A percentile compares a stretch with the other conserved stretches of the same genome.
Conservation (phyloP, 2,888 invertebrate species). For the Agriotes lineatus region DNA sequence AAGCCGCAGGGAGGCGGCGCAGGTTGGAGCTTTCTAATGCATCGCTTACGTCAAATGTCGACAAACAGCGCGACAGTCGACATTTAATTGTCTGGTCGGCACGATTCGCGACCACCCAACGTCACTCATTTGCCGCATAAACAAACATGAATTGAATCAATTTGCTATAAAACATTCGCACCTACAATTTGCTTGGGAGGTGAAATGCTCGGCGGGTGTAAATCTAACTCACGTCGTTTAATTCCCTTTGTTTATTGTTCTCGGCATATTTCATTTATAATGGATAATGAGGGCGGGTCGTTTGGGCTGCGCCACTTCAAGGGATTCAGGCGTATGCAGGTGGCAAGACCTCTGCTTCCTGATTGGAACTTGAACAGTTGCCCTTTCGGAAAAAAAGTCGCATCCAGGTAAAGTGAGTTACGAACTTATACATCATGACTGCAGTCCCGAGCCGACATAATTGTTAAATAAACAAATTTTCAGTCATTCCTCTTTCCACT, state of each 20-base stretch:
- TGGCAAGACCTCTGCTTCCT: no score
- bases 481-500: background rate
- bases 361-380: no score
- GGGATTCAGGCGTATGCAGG: background rate
- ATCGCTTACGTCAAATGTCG: constrained; percentile 24
- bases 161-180: constrained; percentile 21
- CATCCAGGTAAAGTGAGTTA: no score
- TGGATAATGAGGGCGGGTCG: background rate
- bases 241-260: constrained; percentile 32
- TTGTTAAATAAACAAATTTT: no score
- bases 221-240: constrained; percentile 27
- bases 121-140: constrained; percentile 24
- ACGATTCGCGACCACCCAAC: constrained; percentile 47
- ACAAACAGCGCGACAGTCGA: constrained; percentile 36
- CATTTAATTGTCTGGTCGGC: constrained; percentile 45
- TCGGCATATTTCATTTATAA: constrained; percentile 9
- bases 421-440: no score
- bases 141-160: constrained; percentile 25
- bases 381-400: no score
- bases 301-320: background rate
- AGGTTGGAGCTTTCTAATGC: constrained; percentile 30
- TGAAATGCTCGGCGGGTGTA: constrained; percentile 5
- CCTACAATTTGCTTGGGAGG: constrained; percentile 20
- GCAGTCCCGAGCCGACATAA: no score
- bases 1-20: constrained; percentile 10